Evolutionary conservation across 2,113 vertebrate genomes (phyloP).

Genomic region (Globicephala melas): DNA sequence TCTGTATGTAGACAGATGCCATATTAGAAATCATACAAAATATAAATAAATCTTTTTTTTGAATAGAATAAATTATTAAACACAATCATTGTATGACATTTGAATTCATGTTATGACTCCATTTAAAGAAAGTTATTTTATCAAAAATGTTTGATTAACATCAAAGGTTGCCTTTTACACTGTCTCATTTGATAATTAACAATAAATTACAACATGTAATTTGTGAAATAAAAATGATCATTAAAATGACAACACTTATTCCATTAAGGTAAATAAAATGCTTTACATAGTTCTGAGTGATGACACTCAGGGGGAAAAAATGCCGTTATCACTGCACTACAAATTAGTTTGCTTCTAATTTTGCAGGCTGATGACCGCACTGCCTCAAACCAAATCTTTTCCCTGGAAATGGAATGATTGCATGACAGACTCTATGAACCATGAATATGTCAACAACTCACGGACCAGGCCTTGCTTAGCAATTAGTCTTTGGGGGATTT

Average conservation of each 20-base stretch:
- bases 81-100: slow-evolving; percentile 45
- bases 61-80: slow-evolving; percentile 62
- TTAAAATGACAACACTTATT: slow-evolving; percentile 81
- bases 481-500: slow-evolving; percentile 79
- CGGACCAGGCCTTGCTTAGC: slow-evolving; percentile 78
- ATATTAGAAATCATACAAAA: slow-evolving; percentile 39
- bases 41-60: slow-evolving; percentile 52
- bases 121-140: slow-evolving; percentile 73
- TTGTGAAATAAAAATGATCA: slow-evolving; percentile 74
- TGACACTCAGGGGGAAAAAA: slow-evolving; percentile 67
- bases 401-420: slow-evolving; percentile 81
- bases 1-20: not conserved
- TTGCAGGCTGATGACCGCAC: slow-evolving; percentile 79
- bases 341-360: slow-evolving; percentile 87
- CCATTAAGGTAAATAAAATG: slow-evolving; percentile 80
- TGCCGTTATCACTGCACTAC: slow-evolving; percentile 78
- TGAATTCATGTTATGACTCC: slow-evolving; percentile 64
- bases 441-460: slow-evolving; percentile 80
- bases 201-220: slow-evolving; percentile 76
- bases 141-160: slow-evolving; percentile 74
- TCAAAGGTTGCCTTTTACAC: slow-evolving; percentile 72
- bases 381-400: slow-evolving; percentile 83
- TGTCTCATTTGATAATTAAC: slow-evolving; percentile 75
- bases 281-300: slow-evolving; percentile 73
- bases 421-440: slow-evolving; percentile 80